Base-by-base conservation (phyloP, 2,113 vertebrate species). In the Podarcis cretensis region DNA sequence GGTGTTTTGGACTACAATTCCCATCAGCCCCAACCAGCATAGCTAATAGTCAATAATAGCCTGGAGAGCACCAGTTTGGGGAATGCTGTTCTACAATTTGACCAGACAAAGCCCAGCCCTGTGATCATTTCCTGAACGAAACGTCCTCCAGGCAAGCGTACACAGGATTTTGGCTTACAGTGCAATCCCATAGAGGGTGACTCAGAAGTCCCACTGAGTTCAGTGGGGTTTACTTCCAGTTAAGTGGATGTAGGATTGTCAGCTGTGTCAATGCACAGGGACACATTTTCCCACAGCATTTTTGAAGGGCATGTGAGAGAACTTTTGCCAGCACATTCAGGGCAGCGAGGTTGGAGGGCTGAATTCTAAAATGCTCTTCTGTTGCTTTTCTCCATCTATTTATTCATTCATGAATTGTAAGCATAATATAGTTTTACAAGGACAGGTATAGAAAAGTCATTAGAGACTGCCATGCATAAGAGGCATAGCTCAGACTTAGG, bases 371-470 rank as follows among this genome's bases (percentile, higher is more conserved):
- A 73, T 32, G 32, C 27, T 57, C 57, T 43, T 84, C 63, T 57
- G 74, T 30, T 69, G 23, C 40, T 69, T 68, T 40, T 83, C 32
- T 59, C 65, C 91, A 89, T 89, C 90, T 65, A 89, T 75, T 78
- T 87, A 86, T 89, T 57, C 81, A 87, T 87, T 95, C 94, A 94
- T 94, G 94, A 95, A 94, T 94, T 95, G 91, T 94, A 95, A 96
- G 84, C 86, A 87, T 77, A 89, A 89, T 90, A 25, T 71, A 89
- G 85, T 89, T 96, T 93, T 95, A 94, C 94, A 95, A 96, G 94
- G 94, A 92, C 92, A 79, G 86, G 13, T 87, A 86, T 76, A 54
- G 89, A 95, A 95, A 91, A 91, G 84, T 89, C 84, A 91, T 92
- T 86, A 87, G 87, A 92, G 90, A 95, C 86, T 89, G 37, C 91